A percentile compares a stretch with the other conserved stretches of the same genome.
Conservation (phyloP, 2,888 invertebrate genomes). For the Molorchus minor region DNA sequence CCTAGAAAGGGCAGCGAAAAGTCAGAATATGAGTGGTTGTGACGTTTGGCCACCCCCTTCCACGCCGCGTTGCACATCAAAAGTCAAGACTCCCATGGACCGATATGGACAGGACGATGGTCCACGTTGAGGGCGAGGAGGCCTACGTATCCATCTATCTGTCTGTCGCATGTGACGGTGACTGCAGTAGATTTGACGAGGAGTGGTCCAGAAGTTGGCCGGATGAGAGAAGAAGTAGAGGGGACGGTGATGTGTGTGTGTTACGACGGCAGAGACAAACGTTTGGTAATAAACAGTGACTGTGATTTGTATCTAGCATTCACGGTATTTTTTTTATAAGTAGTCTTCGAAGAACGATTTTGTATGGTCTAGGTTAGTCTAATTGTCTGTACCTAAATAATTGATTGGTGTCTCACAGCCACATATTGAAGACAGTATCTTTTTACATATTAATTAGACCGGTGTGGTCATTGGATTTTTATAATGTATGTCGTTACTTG, state of each 20-base stretch:
- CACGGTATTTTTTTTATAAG: slow-evolving; percentile 1
- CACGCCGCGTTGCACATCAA: slow-evolving; percentile 39
- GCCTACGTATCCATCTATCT: slow-evolving; percentile 51
- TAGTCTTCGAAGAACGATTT: too few species aligned
- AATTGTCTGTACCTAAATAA: too few species aligned
- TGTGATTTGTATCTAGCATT: not conserved
- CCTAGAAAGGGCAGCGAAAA: slow-evolving; percentile 48
- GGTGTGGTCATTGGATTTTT: too few species aligned
- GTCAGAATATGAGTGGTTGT: slow-evolving; percentile 56
- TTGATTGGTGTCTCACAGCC: too few species aligned
- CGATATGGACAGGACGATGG: slow-evolving; percentile 38
- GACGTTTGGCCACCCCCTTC: slow-evolving; percentile 49
- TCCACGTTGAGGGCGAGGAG: slow-evolving; percentile 38
- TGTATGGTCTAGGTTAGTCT: too few species aligned
- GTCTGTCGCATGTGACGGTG: slow-evolving; percentile 40
- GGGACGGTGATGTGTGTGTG: not conserved
- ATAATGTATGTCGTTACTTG: too few species aligned
- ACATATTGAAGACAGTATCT: too few species aligned
- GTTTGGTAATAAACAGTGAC: not conserved
- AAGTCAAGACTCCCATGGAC: slow-evolving; percentile 28
- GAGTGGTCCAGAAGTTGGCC: slow-evolving; percentile 36
- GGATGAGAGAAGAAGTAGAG: not conserved
- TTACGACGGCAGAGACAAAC: not conserved
- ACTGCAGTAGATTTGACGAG: slow-evolving; percentile 37
- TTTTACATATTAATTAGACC: too few species aligned